These are phyloP conservation scores for Drosophila malerkotliana DNA, from an alignment of 1,140 invertebrate genomes.

Conservation along the genomic window DNA sequence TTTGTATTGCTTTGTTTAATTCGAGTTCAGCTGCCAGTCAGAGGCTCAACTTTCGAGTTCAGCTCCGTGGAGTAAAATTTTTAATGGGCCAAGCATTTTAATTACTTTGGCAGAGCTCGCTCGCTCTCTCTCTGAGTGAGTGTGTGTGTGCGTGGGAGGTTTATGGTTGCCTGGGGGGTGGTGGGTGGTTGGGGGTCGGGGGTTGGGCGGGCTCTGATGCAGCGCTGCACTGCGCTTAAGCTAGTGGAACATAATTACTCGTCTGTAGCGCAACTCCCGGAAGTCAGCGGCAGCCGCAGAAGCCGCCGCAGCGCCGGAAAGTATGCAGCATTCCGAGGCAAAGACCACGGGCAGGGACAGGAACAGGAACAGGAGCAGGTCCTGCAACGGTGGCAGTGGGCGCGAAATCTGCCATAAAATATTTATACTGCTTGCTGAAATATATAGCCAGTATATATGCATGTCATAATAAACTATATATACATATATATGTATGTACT, in stretches of 20 bases:
- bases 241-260: conserved; percentile 81
- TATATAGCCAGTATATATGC: conserved; percentile 26
- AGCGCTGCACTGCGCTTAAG: conserved; percentile 58
- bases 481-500: conserved; percentile 5
- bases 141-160: conserved; percentile 18
- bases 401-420: conserved; percentile 75
- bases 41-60: conserved; percentile 77
- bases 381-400: conserved; percentile 34
- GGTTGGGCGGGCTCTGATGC: conserved; percentile 20
- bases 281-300: conserved; percentile 63
- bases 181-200: background rate
- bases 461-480: conserved; percentile 1
- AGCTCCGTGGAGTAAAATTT: conserved; percentile 76
- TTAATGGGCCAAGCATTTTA: conserved; percentile 82
- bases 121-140: background rate
- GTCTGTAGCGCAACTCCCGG: conserved; percentile 75
- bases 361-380: conserved; percentile 6
- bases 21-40: conserved; percentile 55
- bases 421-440: conserved; percentile 54
- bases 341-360: conserved; percentile 20
- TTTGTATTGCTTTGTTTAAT: conserved; percentile 59
- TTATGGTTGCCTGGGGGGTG: background rate
- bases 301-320: conserved; percentile 68
- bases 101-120: conserved; percentile 64
- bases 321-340: conserved; percentile 52